Evolutionary conservation across 1,140 invertebrate species (phyloP), one percentile per base, ranked within the genome.

Genomic region (Marisa cornuarietis): DNA sequence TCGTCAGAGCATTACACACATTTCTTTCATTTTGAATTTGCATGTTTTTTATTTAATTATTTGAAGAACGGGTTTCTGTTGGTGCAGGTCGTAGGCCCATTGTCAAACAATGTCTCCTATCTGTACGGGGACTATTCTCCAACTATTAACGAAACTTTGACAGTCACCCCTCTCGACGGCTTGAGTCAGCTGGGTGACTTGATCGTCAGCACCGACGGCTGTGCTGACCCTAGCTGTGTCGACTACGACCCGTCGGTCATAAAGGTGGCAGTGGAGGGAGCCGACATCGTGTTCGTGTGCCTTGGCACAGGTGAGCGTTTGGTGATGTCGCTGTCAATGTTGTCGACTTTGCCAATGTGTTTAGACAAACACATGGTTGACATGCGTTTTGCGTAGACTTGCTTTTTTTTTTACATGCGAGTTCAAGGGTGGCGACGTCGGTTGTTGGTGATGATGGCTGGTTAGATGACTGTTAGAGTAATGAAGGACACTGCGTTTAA

Each of bases 281-380:
- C 83, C 13, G 81, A 87, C 31, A 63, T 87, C 1, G 79, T 88
- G 24, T 80, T 90, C 75, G 83, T 90, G 22, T 90, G 85, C 78
- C 74, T 89, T 18, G 89, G 88, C 62, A 87, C 87, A 83, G 89
- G 89, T 89, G 76, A 76, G 65, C 31, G 24, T n/a, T 52, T 24
- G 54, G 9, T 58, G 54, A 58, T 58, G 11, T 58, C 54, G 11
- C 16, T 58, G 54, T 58, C 11, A 18, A 58, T 18, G 54, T 58
- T 42, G 31, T 42, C 31, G 6, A 42, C 31, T 4, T 6, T 0
- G 31, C 31, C 31, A 42, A 42, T 2, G 31, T 42, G 31, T 42
- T 42, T 26, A 62, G 54, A n/a, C n/a, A n/a, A n/a, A n/a, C n/a
- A n/a, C n/a, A n/a, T n/a, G n/a, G n/a, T n/a, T n/a, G n/a, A n/a